Conservation (phyloP, 2,888 invertebrate genomes). For the Caenorhabditis sp. region DNA sequence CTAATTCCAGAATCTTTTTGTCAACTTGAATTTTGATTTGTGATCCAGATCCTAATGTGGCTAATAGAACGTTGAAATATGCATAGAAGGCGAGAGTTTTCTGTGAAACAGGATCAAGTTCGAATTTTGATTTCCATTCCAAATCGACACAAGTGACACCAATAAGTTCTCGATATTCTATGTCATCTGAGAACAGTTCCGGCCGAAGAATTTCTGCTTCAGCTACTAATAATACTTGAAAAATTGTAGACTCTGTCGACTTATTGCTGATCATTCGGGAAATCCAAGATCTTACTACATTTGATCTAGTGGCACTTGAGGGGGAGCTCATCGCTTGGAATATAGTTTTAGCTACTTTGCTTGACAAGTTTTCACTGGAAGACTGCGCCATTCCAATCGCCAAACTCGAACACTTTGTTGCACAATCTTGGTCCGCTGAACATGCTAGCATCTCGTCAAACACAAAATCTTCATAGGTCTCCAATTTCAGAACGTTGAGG, state of each 20-base stretch:
- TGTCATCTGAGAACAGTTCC: background rate
- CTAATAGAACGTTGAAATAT: constrained; percentile 19
- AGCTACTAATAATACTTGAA: background rate
- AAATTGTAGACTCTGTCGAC: background rate
- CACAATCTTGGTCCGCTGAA: background rate
- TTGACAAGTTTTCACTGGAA: background rate
- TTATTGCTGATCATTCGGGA: constrained; percentile 12
- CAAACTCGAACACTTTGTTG: background rate
- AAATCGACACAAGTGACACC: constrained; percentile 23
- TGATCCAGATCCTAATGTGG: background rate
- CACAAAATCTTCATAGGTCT: background rate
- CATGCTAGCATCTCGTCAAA: background rate
- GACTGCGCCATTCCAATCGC: background rate
- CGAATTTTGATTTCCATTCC: constrained; percentile 16
- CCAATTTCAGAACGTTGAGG: background rate
- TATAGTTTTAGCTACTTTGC: background rate
- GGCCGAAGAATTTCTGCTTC: background rate
- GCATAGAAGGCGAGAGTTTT: constrained; percentile 8
- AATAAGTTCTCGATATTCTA: constrained; percentile 9
- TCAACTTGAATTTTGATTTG: background rate
- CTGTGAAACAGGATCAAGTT: constrained; percentile 12
- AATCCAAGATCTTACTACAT: constrained; percentile 23
- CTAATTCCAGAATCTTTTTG: background rate
- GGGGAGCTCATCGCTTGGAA: background rate
- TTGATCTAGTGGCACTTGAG: constrained; percentile 8